Conservation (phyloP, 2,888 invertebrate species). For the Volucella inanis region DNA sequence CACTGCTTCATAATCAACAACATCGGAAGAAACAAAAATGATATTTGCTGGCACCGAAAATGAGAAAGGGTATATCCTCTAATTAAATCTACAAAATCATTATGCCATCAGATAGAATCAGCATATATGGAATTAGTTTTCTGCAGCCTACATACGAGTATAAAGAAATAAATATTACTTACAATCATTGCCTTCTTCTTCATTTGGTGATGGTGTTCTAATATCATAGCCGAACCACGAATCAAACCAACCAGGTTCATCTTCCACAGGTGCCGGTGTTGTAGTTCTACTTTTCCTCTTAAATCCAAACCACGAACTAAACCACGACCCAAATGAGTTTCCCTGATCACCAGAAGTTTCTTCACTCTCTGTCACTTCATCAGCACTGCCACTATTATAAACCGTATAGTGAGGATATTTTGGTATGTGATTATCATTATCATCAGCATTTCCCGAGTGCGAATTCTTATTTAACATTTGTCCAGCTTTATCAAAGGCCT, state of each 20-base stretch:
- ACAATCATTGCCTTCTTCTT: conserved; percentile 78
- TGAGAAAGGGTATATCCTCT: too few species aligned
- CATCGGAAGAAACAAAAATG: too few species aligned
- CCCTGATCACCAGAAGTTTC: conserved; percentile 74
- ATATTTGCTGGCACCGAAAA: too few species aligned
- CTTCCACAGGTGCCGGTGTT: conserved; percentile 75
- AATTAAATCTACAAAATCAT: too few species aligned
- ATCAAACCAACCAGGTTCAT: conserved; percentile 80
- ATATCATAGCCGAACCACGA: conserved; percentile 80
- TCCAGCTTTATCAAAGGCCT: conserved; percentile 77
- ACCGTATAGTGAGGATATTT: conserved; percentile 80
- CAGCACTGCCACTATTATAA: conserved; percentile 78
- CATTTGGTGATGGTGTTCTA: conserved; percentile 74
- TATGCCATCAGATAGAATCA: too few species aligned
- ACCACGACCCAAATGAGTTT: conserved; percentile 78
- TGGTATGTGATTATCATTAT: conserved; percentile 71
- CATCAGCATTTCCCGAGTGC: conserved; percentile 29
- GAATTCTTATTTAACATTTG: conserved; percentile 68
- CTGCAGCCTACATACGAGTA: background rate
- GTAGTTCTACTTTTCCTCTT: conserved; percentile 77
- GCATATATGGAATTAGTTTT: background rate
- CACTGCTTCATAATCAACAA: too few species aligned
- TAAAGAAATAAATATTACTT: conserved; percentile 75
- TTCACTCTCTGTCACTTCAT: conserved; percentile 67
- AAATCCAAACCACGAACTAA: conserved; percentile 80